Conservation (phyloP, 2,113 vertebrate genomes). For the Triplophysa tibetana region DNA sequence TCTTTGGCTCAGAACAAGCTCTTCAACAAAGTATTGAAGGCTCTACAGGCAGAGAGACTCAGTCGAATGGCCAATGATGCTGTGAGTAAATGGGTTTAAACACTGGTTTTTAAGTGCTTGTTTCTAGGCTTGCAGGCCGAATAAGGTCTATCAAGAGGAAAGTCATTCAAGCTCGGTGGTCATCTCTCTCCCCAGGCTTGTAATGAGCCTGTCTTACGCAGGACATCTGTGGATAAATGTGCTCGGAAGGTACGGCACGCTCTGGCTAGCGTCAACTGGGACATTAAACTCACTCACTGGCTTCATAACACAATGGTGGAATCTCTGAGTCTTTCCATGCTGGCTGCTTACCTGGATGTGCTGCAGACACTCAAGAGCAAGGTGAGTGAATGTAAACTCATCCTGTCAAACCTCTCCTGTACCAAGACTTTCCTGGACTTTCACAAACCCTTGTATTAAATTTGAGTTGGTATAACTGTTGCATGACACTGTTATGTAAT, state of each 20-base stretch:
- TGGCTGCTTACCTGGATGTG: slow-evolving; percentile 94
- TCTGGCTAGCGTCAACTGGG: slow-evolving; percentile 91
- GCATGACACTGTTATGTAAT: no score
- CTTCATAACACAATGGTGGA: slow-evolving; percentile 91
- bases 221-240: slow-evolving; percentile 94
- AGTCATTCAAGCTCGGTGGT: no score
- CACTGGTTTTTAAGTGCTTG: background rate
- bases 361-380: slow-evolving; percentile 97
- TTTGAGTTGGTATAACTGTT: no score
- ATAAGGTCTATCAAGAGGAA: no score
- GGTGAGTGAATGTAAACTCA: slow-evolving; percentile 64
- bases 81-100: slow-evolving; percentile 71
- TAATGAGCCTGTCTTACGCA: slow-evolving; percentile 90
- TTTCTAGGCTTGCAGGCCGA: no score
- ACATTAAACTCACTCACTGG: slow-evolving; percentile 94
- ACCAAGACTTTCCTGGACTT: background rate
- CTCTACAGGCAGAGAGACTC: slow-evolving; percentile 89
- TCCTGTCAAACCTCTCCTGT: background rate
- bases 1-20: slow-evolving; percentile 92
- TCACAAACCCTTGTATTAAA: no score
- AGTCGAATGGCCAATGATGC: slow-evolving; percentile 92
- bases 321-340: slow-evolving; percentile 90
- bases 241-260: slow-evolving; percentile 92
- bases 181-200: slow-evolving; percentile 73
- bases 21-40: slow-evolving; percentile 96